These are phyloP conservation scores for Zaprionus inermis DNA, from an alignment of 1,140 invertebrate species.

Conservation along the genomic window DNA sequence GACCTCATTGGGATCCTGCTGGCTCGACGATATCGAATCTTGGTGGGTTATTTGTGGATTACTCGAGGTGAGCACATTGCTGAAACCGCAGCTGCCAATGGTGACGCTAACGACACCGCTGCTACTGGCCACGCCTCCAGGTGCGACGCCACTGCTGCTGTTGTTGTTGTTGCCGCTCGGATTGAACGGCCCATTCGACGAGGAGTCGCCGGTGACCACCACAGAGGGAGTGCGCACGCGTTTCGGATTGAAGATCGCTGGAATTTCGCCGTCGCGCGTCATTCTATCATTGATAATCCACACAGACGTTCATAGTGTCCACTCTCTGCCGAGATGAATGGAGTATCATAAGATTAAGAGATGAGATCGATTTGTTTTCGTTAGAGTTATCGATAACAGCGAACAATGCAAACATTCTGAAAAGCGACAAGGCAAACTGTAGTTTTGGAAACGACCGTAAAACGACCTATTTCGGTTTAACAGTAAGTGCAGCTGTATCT, in stretches of 20 bases:
- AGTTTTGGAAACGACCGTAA: too few species aligned
- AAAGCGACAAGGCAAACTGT: too few species aligned
- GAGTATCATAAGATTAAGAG: too few species aligned
- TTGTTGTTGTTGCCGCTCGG: conserved; percentile 44
- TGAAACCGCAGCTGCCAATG: conserved; percentile 72
- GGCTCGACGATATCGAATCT: conserved; percentile 86
- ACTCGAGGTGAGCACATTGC: conserved; percentile 82
- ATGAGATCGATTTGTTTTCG: too few species aligned
- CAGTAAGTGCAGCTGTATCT: too few species aligned
- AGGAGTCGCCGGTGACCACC: conserved; percentile 88
- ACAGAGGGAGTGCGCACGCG: conserved; percentile 89
- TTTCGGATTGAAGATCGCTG: conserved; percentile 91
- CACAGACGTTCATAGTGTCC: conserved; percentile 60
- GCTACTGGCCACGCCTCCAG: conserved; percentile 34
- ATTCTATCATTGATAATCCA: conserved; percentile 54
- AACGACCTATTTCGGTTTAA: too few species aligned
- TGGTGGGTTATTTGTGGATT: conserved; percentile 85
- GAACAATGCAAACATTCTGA: too few species aligned
- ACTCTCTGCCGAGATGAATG: conserved; percentile 10
- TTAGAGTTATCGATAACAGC: too few species aligned
- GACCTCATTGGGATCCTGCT: conserved; percentile 85
- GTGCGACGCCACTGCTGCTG: conserved; percentile 18
- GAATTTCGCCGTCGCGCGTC: conserved; percentile 88
- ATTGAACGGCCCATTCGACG: conserved; percentile 85
- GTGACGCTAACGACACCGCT: conserved; percentile 27